Evolutionary conservation across 2,888 invertebrate genomes (phyloP).

Genomic region (Leptinotarsa peninsularis): DNA sequence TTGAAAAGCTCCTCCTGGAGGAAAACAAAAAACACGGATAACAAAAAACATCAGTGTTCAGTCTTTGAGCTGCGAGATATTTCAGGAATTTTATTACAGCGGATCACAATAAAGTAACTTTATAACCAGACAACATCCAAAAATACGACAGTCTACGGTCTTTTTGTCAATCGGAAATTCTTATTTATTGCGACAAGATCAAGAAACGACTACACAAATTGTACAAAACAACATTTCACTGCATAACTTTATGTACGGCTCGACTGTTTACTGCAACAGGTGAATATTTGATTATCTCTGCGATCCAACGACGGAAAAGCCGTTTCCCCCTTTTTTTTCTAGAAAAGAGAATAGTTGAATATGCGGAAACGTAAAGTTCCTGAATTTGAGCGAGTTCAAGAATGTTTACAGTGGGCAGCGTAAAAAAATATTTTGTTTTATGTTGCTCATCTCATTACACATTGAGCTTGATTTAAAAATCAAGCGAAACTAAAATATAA

Average conservation of each 20-base stretch:
- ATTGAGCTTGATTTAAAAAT: no score
- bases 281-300: slow-evolving; percentile 32
- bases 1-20: background rate
- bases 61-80: slow-evolving; percentile 19
- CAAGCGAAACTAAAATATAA: no score
- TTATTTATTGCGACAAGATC: slow-evolving; percentile 21
- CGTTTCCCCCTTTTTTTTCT: slow-evolving; percentile 9
- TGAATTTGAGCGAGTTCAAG: background rate
- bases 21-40: background rate
- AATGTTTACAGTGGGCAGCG: background rate
- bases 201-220: slow-evolving; percentile 17
- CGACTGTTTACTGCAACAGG: slow-evolving; percentile 28
- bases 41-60: slow-evolving; percentile 17
- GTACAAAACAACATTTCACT: slow-evolving; percentile 20
- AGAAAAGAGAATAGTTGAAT: background rate
- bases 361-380: background rate
- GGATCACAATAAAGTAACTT: slow-evolving; percentile 18
- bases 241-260: slow-evolving; percentile 13
- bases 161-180: slow-evolving; percentile 28
- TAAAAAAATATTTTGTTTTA: background rate
- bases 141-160: slow-evolving; percentile 11
- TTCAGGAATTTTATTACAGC: slow-evolving; percentile 24
- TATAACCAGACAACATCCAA: slow-evolving; percentile 19
- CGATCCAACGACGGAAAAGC: slow-evolving; percentile 19
- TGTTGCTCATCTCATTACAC: no score